Evolutionary conservation across 2,888 invertebrate genomes (phyloP).

Genomic region (Campoplex capitator): DNA sequence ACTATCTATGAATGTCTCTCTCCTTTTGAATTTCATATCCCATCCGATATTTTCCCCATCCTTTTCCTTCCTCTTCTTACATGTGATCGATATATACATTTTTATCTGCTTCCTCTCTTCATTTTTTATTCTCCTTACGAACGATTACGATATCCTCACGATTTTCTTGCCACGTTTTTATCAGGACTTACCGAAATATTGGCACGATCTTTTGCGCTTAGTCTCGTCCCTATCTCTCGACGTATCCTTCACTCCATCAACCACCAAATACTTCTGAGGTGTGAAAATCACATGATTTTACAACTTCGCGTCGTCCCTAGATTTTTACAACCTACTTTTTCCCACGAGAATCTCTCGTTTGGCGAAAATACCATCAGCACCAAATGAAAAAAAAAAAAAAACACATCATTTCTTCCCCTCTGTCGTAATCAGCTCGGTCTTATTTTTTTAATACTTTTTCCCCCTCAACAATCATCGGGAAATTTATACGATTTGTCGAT

Average conservation of each 20-base stretch:
- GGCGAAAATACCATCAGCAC: neutral
- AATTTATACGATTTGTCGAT: neutral
- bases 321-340: neutral
- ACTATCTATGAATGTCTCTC: slow-evolving; percentile 15
- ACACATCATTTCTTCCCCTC: neutral
- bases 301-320: neutral
- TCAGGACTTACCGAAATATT: slow-evolving; percentile 36
- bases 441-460: neutral
- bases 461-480: neutral
- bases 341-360: neutral
- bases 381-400: neutral
- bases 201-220: slow-evolving; percentile 15
- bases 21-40: slow-evolving; percentile 36
- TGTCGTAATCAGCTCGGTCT: neutral
- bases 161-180: neutral
- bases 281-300: neutral
- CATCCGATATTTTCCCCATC: slow-evolving; percentile 1
- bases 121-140: slow-evolving; percentile 7
- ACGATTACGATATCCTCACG: slow-evolving; percentile 11
- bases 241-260: slow-evolving; percentile 1
- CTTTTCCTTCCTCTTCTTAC: neutral
- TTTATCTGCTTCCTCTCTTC: slow-evolving; percentile 23
- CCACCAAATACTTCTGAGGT: neutral
- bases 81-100: slow-evolving; percentile 41
- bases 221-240: neutral